Evolutionary conservation across 2,888 invertebrate species (phyloP).

Genomic region (Oscheius myriophilus): DNA sequence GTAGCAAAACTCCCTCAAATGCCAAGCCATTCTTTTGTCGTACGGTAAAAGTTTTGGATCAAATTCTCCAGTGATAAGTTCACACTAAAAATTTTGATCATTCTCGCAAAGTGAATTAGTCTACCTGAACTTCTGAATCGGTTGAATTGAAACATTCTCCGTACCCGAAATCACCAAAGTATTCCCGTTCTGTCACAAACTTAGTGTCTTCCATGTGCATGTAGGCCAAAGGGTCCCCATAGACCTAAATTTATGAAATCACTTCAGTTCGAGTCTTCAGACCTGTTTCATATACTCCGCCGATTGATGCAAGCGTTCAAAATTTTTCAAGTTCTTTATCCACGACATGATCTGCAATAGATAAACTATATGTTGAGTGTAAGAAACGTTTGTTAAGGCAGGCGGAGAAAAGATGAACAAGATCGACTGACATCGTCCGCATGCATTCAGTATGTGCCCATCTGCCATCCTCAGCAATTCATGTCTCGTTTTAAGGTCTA

Average conservation of each 20-base stretch:
- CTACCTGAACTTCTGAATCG: conserved; percentile 58
- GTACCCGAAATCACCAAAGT: conserved; percentile 62
- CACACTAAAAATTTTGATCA: conserved; percentile 46
- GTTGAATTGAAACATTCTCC: conserved; percentile 63
- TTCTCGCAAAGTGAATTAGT: background rate
- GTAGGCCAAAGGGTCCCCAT: conserved; percentile 63
- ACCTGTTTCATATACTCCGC: conserved; percentile 64
- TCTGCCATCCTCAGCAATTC: no score
- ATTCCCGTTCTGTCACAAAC: conserved; percentile 66
- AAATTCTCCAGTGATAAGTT: conserved; percentile 63
- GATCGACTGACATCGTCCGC: no score
- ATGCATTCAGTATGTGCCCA: no score
- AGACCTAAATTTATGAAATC: conserved; percentile 55
- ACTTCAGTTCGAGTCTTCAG: background rate
- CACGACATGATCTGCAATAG: conserved; percentile 49
- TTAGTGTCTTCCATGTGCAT: conserved; percentile 55
- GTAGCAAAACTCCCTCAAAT: conserved; percentile 67
- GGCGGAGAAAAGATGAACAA: background rate
- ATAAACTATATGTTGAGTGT: no score
- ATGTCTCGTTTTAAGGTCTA: no score
- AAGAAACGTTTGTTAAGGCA: no score
- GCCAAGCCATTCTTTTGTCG: conserved; percentile 61
- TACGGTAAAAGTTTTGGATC: conserved; percentile 64
- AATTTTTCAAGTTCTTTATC: conserved; percentile 64
- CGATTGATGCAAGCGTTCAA: conserved; percentile 56